phyloP scores from a whole-genome alignment of 2,888 invertebrate species.

The Torymus tubicola region DNA sequence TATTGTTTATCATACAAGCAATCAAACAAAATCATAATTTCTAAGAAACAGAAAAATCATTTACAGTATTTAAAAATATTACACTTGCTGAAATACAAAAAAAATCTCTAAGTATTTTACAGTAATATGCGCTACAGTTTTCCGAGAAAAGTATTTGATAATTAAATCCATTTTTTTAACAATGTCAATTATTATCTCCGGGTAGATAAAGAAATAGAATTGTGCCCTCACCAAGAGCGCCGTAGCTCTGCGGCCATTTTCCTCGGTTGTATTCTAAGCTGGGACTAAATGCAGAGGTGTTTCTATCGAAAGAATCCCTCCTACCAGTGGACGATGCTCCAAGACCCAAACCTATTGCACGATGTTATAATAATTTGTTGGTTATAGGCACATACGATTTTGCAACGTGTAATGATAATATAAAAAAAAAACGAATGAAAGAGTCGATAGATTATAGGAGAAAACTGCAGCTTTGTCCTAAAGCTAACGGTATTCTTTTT shows the following conservation, averaged over 20 bases:
- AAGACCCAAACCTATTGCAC: slow-evolving; percentile 75
- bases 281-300: slow-evolving; percentile 86
- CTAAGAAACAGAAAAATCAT: neutral
- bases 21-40: neutral
- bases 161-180: slow-evolving; percentile 56
- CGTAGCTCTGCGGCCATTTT: slow-evolving; percentile 80
- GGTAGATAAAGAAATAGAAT: slow-evolving; percentile 38
- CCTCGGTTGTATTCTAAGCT: slow-evolving; percentile 83
- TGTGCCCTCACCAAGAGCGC: slow-evolving; percentile 77
- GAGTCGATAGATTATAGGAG: slow-evolving; percentile 5
- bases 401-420: slow-evolving; percentile 35
- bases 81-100: neutral
- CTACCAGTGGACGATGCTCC: slow-evolving; percentile 82
- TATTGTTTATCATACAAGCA: slow-evolving; percentile 41
- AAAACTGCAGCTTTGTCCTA: slow-evolving; percentile 10
- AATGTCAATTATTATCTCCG: slow-evolving; percentile 25
- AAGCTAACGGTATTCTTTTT: slow-evolving; percentile 30
- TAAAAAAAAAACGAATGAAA: slow-evolving; percentile 11
- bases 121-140: neutral
- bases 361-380: slow-evolving; percentile 60
- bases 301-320: slow-evolving; percentile 87
- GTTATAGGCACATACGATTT: slow-evolving; percentile 46
- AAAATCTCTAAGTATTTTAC: slow-evolving; percentile 21
- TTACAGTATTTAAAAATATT: neutral
- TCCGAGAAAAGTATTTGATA: slow-evolving; percentile 15